Evolutionary conservation across 53 echinoderm and acorn worm species (phyloP), one percentile per base, ranked within the genome.

Genomic region (Paelopatides confundens): DNA sequence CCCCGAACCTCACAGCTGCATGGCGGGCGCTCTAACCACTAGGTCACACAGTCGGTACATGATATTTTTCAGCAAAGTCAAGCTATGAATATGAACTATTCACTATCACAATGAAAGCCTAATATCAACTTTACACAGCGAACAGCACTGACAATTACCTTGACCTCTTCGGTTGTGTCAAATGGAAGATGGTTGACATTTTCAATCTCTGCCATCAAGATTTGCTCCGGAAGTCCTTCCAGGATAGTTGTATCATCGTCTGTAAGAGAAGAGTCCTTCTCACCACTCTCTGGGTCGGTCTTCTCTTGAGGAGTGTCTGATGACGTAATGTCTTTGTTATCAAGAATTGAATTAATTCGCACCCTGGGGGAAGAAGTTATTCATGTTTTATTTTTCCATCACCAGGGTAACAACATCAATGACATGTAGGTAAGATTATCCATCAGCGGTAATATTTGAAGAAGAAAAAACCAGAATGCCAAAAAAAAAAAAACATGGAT

Each of bases 131-230:
- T 23, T 23, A 63, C 7, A 63, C 9, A 2, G 24, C 24, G 7
- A 29, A 29, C 1, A 29, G 63, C 8, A 17, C 18, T n/a, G n/a
- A 63, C 5, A 30, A 30, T 3, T 67, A 96, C 99, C 99, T 99
- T 99, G 32, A 99, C 94, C 92, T 99, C 99, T 48, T 95, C 94
- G 11, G 87, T 89, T 0, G 87, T 89, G 77, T 99, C 93, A 85
- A 92, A 99, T 13, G 94, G 85, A 5, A 94, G 58, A 65, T 99
- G 95, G 15, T 82, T 87, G 28, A 99, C 88, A 26, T 99, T 99
- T 35, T 95, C 99, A 10, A 99, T 95, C 32, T 99, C 94, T 17
- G 90, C 99, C 95, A 99, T 95, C n/a, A 94, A 77, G 28, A 99
- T 87, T 68, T 93, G 91, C 15, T 88, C 87, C 4, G 66, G 82